Evolutionary conservation across 2,113 vertebrate species (phyloP), one percentile per base, ranked within the genome.

Genomic region (Crotalus horridus): DNA sequence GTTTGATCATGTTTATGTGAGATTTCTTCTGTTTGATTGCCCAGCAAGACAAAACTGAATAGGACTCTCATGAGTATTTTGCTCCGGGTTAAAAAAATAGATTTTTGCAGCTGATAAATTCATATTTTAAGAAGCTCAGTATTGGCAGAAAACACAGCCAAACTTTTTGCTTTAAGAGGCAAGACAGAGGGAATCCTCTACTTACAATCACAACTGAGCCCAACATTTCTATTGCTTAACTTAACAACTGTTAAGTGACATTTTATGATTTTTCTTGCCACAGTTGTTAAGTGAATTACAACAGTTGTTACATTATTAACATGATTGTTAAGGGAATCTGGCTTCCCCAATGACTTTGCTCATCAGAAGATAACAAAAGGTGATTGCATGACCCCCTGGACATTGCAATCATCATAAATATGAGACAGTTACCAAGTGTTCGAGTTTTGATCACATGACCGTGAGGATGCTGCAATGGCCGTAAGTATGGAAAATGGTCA

Each of bases 1-100:
- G 39, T 59, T 58, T 43, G 48, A 54, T n/a, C 20, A 29, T 15
- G n/a, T 69, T n/a, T 53, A 51, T 5, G n/a, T 1, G 85, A 87
- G 26, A 29, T 53, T 53, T 26, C 48, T 29, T 87, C 12, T 26
- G 5, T 24, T 59, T 58, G 87, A 21, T 23, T 58, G 55, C 23
- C 56, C 26, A 54, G 86, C 24, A 58, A 21, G 55, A 58, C 4
- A 39, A 59, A 43, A 39, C 95, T 95, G 96, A 96, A 96, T 95
- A 97, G 95, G 96, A 96, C 96, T 95, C 94, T 95, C 94, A 94
- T 97, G 96, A 97, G 97, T 96, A 96, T 97, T 97, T 97, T 96
- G 96, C 96, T 97, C 95, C 95, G 96, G 96, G 96, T 97, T 97
- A 96, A 96, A 95, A 97, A 96, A 96, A 96, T 95, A 95, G 95